These are phyloP conservation scores for Litoditis marina DNA, from an alignment of 2,888 invertebrate genomes.

Conservation along the genomic window DNA sequence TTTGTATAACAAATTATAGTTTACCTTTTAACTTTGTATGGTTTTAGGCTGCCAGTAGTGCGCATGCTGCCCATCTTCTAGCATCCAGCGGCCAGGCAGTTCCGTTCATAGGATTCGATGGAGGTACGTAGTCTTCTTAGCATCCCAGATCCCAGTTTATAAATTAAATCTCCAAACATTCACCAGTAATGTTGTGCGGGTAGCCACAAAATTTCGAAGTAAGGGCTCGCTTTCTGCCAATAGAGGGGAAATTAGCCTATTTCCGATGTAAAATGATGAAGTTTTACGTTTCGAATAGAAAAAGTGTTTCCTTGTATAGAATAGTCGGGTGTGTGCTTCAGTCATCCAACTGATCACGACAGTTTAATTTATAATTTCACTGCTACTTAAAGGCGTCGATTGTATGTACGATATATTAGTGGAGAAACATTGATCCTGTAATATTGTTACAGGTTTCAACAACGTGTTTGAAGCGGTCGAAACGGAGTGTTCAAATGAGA, in stretches of 20 bases:
- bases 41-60: conserved; percentile 36
- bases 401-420: background rate
- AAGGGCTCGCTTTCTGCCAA: too few species aligned
- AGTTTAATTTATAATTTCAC: too few species aligned
- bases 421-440: background rate
- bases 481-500: conserved; percentile 13
- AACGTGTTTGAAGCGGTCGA: conserved; percentile 11
- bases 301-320: too few species aligned
- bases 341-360: too few species aligned
- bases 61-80: conserved; percentile 29
- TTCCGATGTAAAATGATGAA: too few species aligned
- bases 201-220: too few species aligned
- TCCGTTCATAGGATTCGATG: conserved; percentile 19
- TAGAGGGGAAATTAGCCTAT: too few species aligned
- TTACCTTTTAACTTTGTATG: background rate
- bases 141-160: background rate
- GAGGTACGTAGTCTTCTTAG: background rate
- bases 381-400: too few species aligned
- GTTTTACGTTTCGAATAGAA: too few species aligned
- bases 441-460: background rate
- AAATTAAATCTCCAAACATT: background rate
- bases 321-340: too few species aligned
- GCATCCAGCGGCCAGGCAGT: conserved; percentile 15
- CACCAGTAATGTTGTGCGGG: too few species aligned
- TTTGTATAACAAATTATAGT: too few species aligned